phyloP scores from a whole-genome alignment of 2,888 invertebrate genomes.

The Altica lythri region DNA sequence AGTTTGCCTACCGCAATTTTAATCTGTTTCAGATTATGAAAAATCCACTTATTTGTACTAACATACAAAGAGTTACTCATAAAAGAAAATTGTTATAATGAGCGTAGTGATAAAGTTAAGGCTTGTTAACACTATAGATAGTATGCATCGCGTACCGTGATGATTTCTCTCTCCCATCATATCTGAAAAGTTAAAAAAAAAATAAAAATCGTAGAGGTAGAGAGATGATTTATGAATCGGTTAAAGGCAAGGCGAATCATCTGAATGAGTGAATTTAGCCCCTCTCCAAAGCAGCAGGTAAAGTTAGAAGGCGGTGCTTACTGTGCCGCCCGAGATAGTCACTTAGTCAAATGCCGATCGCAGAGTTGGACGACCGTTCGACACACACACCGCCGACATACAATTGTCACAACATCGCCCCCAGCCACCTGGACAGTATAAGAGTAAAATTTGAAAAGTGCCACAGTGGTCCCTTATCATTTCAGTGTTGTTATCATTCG shows the following conservation, averaged over 20 bases:
- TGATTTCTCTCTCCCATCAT: too few relatives aligned
- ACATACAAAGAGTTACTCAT: too few relatives aligned
- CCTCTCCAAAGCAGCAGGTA: constrained; percentile 53
- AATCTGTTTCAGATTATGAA: too few relatives aligned
- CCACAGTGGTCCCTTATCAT: constrained; percentile 32
- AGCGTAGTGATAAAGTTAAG: too few relatives aligned
- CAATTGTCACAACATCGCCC: constrained; percentile 36
- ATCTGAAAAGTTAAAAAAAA: too few relatives aligned
- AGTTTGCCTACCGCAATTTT: too few relatives aligned
- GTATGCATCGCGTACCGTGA: too few relatives aligned
- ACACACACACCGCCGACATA: constrained; percentile 32
- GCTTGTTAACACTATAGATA: too few relatives aligned
- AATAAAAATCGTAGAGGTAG: constrained; percentile 43
- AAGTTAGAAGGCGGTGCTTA: constrained; percentile 54
- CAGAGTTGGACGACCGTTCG: constrained; percentile 47
- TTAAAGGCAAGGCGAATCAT: constrained; percentile 43
- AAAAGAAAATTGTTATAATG: too few relatives aligned
- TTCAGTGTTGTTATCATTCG: constrained; percentile 37
- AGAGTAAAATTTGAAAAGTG: constrained; percentile 38
- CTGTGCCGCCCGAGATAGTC: constrained; percentile 54
- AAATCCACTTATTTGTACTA: too few relatives aligned
- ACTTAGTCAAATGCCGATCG: constrained; percentile 57
- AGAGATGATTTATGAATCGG: constrained; percentile 56
- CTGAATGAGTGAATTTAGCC: constrained; percentile 57
- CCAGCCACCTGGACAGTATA: constrained; percentile 43